Evolutionary conservation across 2,113 vertebrate genomes (phyloP).

Genomic region (Abramis brama): DNA sequence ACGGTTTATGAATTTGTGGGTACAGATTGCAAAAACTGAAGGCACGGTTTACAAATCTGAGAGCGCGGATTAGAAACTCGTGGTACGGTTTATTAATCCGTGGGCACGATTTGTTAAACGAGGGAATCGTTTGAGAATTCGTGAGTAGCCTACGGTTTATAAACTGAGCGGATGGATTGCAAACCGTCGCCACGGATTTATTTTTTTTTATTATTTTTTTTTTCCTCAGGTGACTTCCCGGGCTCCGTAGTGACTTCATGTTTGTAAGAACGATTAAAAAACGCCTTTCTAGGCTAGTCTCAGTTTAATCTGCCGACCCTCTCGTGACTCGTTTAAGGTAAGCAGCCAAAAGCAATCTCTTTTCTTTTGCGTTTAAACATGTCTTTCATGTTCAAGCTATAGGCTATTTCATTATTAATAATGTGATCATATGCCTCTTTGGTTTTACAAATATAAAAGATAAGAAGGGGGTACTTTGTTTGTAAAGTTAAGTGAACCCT

Average conservation of each 20-base stretch:
- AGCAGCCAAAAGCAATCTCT: background rate
- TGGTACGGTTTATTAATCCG: too few relatives aligned
- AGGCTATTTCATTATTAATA: background rate
- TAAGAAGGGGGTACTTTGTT: background rate
- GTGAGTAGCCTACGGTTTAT: too few relatives aligned
- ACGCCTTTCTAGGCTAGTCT: background rate
- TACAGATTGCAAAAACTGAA: too few relatives aligned
- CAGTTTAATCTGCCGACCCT: background rate
- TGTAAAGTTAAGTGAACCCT: background rate
- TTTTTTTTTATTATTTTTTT: too few relatives aligned
- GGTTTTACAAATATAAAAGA: background rate
- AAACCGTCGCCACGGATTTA: too few relatives aligned
- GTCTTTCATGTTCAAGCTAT: background rate
- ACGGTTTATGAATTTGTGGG: too few relatives aligned
- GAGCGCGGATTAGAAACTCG: too few relatives aligned
- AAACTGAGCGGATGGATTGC: too few relatives aligned
- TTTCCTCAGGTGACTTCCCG: too few relatives aligned
- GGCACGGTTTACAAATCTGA: too few relatives aligned
- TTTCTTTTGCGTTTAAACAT: background rate
- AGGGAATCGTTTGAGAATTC: too few relatives aligned
- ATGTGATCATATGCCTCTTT: background rate
- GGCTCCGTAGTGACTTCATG: background rate
- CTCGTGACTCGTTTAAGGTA: background rate
- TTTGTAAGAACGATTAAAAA: background rate
- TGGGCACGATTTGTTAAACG: too few relatives aligned